phyloP scores from a whole-genome alignment of 2,113 vertebrate species.

The Polyodon spathula region DNA sequence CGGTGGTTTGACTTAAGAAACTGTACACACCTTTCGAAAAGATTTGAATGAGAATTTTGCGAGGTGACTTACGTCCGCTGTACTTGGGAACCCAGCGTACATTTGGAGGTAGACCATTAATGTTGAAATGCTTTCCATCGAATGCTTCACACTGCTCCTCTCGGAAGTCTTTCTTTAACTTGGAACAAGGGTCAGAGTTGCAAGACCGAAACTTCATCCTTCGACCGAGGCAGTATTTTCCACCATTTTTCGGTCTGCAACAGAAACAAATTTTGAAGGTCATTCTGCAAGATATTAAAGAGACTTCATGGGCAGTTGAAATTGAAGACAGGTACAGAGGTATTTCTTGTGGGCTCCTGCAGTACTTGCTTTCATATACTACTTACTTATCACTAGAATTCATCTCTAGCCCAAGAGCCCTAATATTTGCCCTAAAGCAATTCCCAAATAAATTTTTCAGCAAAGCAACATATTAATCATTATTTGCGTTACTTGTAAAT shows the following conservation, averaged over 20 bases:
- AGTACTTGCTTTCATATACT: too few relatives aligned
- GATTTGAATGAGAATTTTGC: background rate
- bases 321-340: background rate
- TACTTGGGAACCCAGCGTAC: constrained; percentile 98
- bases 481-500: too few relatives aligned
- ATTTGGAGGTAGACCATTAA: constrained; percentile 86
- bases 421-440: too few relatives aligned
- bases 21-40: background rate
- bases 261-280: constrained; percentile 12
- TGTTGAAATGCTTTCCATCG: constrained; percentile 93
- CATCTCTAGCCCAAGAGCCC: too few relatives aligned
- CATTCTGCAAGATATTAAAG: background rate
- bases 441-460: too few relatives aligned
- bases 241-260: constrained; percentile 81
- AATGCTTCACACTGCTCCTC: constrained; percentile 89
- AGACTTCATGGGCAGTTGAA: background rate
- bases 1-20: background rate
- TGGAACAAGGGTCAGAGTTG: constrained; percentile 84
- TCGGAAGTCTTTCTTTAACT: constrained; percentile 85
- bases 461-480: too few relatives aligned
- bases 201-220: constrained; percentile 97
- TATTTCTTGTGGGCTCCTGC: too few relatives aligned
- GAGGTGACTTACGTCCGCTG: constrained; percentile 82
- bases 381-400: too few relatives aligned
- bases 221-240: constrained; percentile 87